Percentiles rank a stretch among this genome's conserved stretches.
Conservation (phyloP, 1,140 invertebrate species). For the Trinorchestia longiramus region DNA sequence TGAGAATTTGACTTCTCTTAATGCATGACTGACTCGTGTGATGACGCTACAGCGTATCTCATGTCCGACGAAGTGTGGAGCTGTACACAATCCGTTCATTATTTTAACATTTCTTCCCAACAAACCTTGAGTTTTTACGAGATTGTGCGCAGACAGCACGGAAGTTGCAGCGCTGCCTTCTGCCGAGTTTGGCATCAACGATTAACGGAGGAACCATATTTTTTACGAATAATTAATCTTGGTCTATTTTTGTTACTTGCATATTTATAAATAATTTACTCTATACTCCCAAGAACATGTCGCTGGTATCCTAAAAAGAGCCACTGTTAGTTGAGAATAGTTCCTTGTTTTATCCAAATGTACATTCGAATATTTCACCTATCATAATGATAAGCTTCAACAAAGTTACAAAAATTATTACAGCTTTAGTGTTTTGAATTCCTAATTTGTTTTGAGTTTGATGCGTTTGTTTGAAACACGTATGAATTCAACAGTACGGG, state of each 20-base stretch:
- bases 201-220: not conserved
- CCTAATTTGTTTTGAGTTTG: not conserved
- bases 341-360: not conserved
- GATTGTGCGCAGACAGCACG: not conserved
- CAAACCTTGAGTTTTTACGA: not conserved
- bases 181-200: not conserved
- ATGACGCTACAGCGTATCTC: not conserved
- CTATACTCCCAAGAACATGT: not conserved
- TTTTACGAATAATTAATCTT: not conserved
- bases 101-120: not conserved
- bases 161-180: not conserved
- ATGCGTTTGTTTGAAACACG: not conserved
- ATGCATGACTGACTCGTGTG: not conserved
- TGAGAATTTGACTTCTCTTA: not conserved
- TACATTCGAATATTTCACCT: not conserved
- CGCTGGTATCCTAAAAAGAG: not conserved
- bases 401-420: not conserved
- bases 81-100: not conserved
- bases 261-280: not conserved
- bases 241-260: not conserved
- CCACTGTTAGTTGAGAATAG: not conserved
- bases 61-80: not conserved
- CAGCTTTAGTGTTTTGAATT: not conserved
- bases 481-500: not conserved
- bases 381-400: not conserved